phyloP scores from a whole-genome alignment of 2,797 vertebrate species.

The Dendrocincla tyrannina region DNA sequence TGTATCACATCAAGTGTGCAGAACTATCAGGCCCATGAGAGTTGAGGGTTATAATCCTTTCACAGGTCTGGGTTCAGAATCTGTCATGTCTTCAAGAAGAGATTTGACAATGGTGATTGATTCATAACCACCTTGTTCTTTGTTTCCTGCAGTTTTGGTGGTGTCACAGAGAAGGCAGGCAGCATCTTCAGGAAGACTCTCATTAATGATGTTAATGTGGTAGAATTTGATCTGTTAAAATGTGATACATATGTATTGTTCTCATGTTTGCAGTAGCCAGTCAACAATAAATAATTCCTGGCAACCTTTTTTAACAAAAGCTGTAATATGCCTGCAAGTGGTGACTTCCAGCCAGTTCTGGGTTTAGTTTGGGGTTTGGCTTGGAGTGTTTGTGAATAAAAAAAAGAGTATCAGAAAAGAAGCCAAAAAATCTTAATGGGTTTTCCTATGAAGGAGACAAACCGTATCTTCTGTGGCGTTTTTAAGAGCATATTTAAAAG shows the following conservation, averaged over 20 bases:
- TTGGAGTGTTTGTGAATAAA: constrained; percentile 5
- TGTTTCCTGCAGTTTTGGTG: background rate
- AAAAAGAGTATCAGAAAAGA: background rate
- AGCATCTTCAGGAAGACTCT: background rate
- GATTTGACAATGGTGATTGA: background rate
- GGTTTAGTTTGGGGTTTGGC: background rate
- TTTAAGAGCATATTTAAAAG: constrained; percentile 45
- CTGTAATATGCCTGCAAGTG: background rate
- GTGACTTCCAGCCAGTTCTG: background rate
- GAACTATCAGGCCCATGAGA: background rate
- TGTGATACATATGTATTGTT: background rate
- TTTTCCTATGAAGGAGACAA: constrained; percentile 8
- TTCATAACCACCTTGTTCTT: background rate
- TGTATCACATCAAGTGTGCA: background rate
- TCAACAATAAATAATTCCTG: constrained; percentile 27
- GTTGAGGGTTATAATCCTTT: background rate
- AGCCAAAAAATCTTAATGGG: background rate
- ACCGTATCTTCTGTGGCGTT: background rate
- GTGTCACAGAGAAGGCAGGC: background rate
- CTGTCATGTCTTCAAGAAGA: background rate
- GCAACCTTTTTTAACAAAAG: background rate
- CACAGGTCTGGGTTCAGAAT: background rate
- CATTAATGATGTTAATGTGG: background rate
- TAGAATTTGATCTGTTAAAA: constrained; percentile 8
- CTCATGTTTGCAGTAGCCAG: background rate